phyloP scores from a whole-genome alignment of 2,797 vertebrate genomes.

The Sebastolobus alascanus region DNA sequence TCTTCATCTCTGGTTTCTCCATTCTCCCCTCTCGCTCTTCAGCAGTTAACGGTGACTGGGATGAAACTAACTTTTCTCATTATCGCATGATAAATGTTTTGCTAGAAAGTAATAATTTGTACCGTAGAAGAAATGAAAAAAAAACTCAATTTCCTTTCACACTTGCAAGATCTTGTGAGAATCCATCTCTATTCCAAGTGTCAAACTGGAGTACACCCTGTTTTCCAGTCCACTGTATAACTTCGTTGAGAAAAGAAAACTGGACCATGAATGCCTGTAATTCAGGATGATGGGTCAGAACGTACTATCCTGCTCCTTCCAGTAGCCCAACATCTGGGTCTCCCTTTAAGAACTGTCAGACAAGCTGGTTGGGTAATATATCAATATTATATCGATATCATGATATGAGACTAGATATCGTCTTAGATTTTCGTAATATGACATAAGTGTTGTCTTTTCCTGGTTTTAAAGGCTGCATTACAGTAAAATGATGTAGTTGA shows the following conservation, averaged over 20 bases:
- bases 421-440: no score
- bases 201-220: not conserved
- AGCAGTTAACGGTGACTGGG: not conserved
- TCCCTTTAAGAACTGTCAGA: no score
- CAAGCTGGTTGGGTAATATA: no score
- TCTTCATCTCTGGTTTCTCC: not conserved
- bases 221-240: not conserved
- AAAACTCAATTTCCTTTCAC: not conserved
- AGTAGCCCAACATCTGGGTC: no score
- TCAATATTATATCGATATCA: no score
- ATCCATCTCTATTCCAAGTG: not conserved
- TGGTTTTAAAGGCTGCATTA: no score
- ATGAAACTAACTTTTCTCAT: not conserved
- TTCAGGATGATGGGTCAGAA: no score
- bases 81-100: not conserved
- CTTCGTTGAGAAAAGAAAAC: not conserved
- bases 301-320: no score
- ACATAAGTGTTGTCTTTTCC: no score
- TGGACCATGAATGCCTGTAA: no score
- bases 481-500: no score
- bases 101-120: not conserved
- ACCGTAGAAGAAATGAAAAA: not conserved
- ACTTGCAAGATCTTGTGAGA: not conserved
- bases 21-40: not conserved
- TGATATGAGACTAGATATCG: no score